A percentile compares a stretch with the other conserved stretches of the same genome.
phyloP scores from a whole-genome alignment of 2,797 vertebrate genomes.

The Helicolenus hilgendorfi region DNA sequence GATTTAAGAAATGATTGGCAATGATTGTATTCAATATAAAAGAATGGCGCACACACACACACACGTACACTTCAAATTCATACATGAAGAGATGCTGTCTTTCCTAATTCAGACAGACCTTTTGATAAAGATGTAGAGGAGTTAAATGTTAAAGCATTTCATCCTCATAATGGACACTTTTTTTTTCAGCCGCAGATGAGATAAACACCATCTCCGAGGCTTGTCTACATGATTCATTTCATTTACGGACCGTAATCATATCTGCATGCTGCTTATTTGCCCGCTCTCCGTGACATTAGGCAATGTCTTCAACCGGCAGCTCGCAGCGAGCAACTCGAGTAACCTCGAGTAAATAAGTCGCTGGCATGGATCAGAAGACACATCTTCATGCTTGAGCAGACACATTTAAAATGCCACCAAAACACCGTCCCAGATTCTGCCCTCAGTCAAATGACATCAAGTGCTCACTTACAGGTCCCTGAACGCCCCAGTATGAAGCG shows the following conservation, averaged over 20 bases:
- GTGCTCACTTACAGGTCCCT: constrained; percentile 87
- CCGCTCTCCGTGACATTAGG: constrained; percentile 65
- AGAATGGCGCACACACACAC: neutral
- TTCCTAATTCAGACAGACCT: neutral
- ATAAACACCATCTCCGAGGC: constrained; percentile 41
- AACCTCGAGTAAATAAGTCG: constrained; percentile 82
- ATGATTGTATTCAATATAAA: constrained; percentile 1
- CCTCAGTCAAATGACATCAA: constrained; percentile 87
- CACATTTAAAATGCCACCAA: constrained; percentile 87
- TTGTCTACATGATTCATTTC: constrained; percentile 65
- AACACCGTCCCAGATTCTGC: constrained; percentile 84
- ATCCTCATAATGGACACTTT: constrained; percentile 1
- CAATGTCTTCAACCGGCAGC: constrained; percentile 63
- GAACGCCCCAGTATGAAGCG: constrained; percentile 78
- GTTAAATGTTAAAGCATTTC: neutral
- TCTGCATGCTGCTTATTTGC: constrained; percentile 64
- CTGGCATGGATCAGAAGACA: constrained; percentile 84
- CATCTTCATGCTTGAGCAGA: constrained; percentile 84
- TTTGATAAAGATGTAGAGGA: neutral
- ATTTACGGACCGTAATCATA: constrained; percentile 65
- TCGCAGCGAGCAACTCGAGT: constrained; percentile 67
- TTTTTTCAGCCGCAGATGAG: constrained; percentile 14
- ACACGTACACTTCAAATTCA: neutral
- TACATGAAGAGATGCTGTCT: neutral
- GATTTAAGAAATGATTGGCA: constrained; percentile 15